Conservation (phyloP, 1,140 invertebrate species). For the Pinna nobilis region DNA sequence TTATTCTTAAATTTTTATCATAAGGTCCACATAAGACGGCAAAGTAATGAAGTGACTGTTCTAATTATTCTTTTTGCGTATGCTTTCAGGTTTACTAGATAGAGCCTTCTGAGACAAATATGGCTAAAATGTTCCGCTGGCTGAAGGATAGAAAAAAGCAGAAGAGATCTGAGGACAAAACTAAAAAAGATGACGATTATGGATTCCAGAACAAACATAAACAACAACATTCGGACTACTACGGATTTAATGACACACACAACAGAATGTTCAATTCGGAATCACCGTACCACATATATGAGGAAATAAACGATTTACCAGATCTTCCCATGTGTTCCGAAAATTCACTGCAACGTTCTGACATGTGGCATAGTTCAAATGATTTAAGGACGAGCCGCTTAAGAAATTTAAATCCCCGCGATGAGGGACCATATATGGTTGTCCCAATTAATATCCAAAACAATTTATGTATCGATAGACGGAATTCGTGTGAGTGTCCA, state of each 20-base stretch:
- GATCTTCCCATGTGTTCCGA: conserved; percentile 35
- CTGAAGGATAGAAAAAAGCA: conserved; percentile 52
- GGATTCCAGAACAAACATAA: conserved; percentile 46
- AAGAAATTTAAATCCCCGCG: conserved; percentile 10
- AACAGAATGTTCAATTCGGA: background rate
- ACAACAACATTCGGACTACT: conserved; percentile 14
- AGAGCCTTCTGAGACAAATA: too few relatives aligned
- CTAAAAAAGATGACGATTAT: conserved; percentile 48
- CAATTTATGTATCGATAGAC: background rate
- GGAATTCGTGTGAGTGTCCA: background rate
- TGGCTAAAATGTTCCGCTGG: conserved; percentile 55
- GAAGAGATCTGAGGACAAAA: conserved; percentile 24
- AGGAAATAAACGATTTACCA: conserved; percentile 52
- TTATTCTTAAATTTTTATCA: too few relatives aligned
- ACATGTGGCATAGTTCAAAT: conserved; percentile 8
- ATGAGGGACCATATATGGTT: conserved; percentile 34
- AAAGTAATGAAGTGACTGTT: too few relatives aligned
- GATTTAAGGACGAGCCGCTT: background rate
- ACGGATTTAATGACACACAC: conserved; percentile 26
- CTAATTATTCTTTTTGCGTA: too few relatives aligned
- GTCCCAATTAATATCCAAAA: conserved; percentile 3
- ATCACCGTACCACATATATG: conserved; percentile 55
- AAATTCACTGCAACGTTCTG: conserved; percentile 7
- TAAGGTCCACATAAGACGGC: too few relatives aligned
- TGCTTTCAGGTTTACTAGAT: too few relatives aligned